Evolutionary conservation across 2,888 invertebrate species (phyloP).

Genomic region (Tetheella fluctuosa): DNA sequence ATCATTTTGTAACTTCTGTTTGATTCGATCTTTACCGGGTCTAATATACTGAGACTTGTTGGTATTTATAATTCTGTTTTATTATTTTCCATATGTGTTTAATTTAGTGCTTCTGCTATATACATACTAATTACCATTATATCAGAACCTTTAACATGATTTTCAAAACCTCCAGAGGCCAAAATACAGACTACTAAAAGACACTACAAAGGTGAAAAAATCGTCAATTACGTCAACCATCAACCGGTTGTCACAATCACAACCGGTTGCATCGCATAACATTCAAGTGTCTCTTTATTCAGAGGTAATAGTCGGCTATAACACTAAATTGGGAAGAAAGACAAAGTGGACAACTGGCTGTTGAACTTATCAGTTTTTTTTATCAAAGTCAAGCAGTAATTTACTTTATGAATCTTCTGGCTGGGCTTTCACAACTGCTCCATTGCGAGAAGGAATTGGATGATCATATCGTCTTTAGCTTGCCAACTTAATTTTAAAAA

Average conservation of each 20-base stretch:
- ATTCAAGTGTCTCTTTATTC: neutral
- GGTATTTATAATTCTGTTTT: too few species aligned
- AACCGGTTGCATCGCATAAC: constrained; percentile 6
- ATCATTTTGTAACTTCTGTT: too few species aligned
- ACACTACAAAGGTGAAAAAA: neutral
- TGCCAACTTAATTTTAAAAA: neutral
- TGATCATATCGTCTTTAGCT: neutral
- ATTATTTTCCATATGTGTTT: too few species aligned
- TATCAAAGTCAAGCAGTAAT: neutral
- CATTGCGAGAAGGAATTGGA: neutral
- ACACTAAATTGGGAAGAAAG: neutral
- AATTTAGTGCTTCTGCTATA: too few species aligned
- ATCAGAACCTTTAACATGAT: too few species aligned
- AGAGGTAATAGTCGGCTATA: neutral
- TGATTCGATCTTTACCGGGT: too few species aligned
- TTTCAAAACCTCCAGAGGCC: too few species aligned
- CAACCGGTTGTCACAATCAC: constrained; percentile 3
- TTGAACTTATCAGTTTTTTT: constrained; percentile 4
- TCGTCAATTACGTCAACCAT: neutral
- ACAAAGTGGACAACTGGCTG: constrained; percentile 7
- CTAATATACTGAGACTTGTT: too few species aligned
- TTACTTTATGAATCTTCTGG: neutral
- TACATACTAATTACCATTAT: too few species aligned
- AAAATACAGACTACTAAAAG: neutral
- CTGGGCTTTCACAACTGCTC: neutral